Evolutionary conservation across 2,113 vertebrate species (phyloP), one percentile per base, ranked within the genome.

Genomic region (Casuarius casuarius): DNA sequence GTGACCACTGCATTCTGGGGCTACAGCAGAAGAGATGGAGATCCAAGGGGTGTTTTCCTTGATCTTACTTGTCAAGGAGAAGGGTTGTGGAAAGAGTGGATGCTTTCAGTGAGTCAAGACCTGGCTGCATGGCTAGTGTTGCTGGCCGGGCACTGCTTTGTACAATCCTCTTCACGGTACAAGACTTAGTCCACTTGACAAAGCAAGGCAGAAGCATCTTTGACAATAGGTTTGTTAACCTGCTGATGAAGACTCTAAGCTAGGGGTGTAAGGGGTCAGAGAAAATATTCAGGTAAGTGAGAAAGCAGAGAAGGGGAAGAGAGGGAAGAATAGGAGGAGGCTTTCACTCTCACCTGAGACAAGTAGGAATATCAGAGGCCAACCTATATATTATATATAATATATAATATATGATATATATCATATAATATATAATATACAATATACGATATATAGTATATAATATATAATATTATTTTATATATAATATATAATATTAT

Each of bases 1-100:
- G 5, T 52, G 6, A 71, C 10, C 1, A 1, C 10, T 71, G 8
- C 2, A 12, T 65, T 6, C 10, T 38, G 13, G 17, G 63, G 29
- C 11, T 77, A 21, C n/a, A 42, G 13, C 49, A 8, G 21, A 65
- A 8, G 9, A 7, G 4, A 42, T 21, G 26, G 5, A 16, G 26
- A 3, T 6, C 3, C 2, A 3, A 3, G 5, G 38, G 17, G 5
- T 52, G 4, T 29, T 72, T 72, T 65, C 2, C 11, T 44, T 38
- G 38, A 38, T 38, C 38, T 38, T 38, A 38, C 16, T 2, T 77
- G 56, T 16, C 63, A 83, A 17, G 26, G 4, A 56, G 14, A 65
- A 51, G 5, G 10, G 2, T 5, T 77, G 59, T 11, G 14, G 22
- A 5, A 19, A 25, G 7, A 25, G 9, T 8, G 59, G 22, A 8